phyloP scores from a whole-genome alignment of 2,797 vertebrate species.

The Discoglossus pictus region DNA sequence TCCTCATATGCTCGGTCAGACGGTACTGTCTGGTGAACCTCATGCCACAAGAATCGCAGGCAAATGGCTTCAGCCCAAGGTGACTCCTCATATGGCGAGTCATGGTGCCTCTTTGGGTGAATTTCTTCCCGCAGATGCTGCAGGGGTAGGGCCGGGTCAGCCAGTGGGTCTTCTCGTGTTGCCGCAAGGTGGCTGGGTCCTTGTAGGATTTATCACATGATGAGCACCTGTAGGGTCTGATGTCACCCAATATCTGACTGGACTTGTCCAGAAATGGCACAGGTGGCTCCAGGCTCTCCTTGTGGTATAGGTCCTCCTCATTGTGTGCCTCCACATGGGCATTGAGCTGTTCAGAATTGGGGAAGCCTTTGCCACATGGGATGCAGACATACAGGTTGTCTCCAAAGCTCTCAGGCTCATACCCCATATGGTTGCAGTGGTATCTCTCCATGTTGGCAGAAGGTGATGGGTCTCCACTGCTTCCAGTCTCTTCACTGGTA shows the following conservation, averaged over 20 bases:
- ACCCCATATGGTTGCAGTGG: constrained; percentile 82
- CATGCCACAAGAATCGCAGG: constrained; percentile 97
- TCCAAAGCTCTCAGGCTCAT: constrained; percentile 94
- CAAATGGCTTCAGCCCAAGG: constrained; percentile 96
- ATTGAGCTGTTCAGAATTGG: constrained; percentile 97
- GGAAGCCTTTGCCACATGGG: constrained; percentile 97
- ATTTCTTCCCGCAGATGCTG: constrained; percentile 99
- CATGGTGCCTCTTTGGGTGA: constrained; percentile 98
- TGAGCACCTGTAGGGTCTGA: constrained; percentile 93
- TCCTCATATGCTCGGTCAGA: constrained; percentile 98
- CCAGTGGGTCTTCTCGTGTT: constrained; percentile 99
- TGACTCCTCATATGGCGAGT: constrained; percentile 99
- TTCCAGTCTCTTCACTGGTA: constrained; percentile 94
- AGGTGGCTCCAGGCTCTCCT: constrained; percentile 68
- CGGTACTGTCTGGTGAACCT: constrained; percentile 99
- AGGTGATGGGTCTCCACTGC: constrained; percentile 91
- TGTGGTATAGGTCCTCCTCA: constrained; percentile 89
- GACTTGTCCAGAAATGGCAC: constrained; percentile 72
- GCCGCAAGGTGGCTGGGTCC: constrained; percentile 93
- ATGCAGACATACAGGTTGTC: constrained; percentile 99
- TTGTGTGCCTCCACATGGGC: constrained; percentile 97
- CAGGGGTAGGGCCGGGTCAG: constrained; percentile 96
- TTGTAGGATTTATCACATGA: constrained; percentile 97
- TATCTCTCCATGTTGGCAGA: constrained; percentile 83
- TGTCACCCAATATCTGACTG: constrained; percentile 78